Percentiles rank a stretch among this genome's conserved stretches.
phyloP scores from a whole-genome alignment of 2,113 vertebrate species.

The Eublepharis macularius region DNA sequence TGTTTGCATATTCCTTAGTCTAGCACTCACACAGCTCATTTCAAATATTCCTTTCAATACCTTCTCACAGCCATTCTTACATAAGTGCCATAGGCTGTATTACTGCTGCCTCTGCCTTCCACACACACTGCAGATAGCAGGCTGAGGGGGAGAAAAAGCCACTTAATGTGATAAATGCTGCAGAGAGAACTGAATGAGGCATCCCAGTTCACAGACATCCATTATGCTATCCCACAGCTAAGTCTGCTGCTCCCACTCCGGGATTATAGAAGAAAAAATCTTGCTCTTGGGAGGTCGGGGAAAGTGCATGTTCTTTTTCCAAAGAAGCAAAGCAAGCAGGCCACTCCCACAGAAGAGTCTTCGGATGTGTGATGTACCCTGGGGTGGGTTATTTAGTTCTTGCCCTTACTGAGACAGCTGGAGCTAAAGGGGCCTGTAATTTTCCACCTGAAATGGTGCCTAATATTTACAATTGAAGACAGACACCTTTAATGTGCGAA shows the following conservation, averaged over 20 bases:
- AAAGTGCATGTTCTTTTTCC: not conserved
- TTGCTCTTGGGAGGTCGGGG: not conserved
- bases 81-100: not conserved
- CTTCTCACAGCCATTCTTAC: not conserved
- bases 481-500: not conserved
- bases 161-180: not conserved
- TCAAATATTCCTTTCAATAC: not conserved
- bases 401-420: not conserved
- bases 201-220: not conserved
- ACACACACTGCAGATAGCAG: not conserved
- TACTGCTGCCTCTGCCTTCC: too few species aligned
- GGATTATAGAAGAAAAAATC: not conserved
- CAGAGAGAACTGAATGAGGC: not conserved
- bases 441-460: not conserved
- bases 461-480: not conserved
- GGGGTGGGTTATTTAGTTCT: not conserved
- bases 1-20: not conserved
- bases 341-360: not conserved
- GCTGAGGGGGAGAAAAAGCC: not conserved
- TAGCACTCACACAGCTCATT: not conserved
- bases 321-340: not conserved
- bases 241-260: not conserved
- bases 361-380: not conserved
- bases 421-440: not conserved
- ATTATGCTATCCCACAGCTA: not conserved